phyloP scores from a whole-genome alignment of 2,888 invertebrate species.

The Octonoba sinensis region DNA sequence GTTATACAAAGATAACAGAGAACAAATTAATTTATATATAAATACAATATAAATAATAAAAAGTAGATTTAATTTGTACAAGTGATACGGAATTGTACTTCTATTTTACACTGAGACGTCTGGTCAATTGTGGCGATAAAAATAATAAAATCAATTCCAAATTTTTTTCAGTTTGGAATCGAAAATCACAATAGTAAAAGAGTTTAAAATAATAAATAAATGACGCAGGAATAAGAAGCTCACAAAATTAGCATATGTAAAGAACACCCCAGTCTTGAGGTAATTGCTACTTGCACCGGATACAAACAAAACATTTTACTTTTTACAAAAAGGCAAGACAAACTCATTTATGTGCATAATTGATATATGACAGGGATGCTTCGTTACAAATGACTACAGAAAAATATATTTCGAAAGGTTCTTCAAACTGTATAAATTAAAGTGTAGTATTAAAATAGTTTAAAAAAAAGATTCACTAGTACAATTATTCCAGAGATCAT shows the following conservation, averaged over 20 bases:
- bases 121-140: conserved; percentile 18
- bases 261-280: conserved; percentile 21
- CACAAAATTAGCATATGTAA: conserved; percentile 13
- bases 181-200: conserved; percentile 47
- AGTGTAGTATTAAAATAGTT: too few species aligned
- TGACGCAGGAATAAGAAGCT: conserved; percentile 47
- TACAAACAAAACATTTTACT: conserved; percentile 39
- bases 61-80: conserved; percentile 49
- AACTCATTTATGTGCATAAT: too few species aligned
- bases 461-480: conserved; percentile 41
- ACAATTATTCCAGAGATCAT: conserved; percentile 46
- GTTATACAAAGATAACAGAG: conserved; percentile 46
- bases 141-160: too few species aligned
- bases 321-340: too few species aligned
- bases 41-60: conserved; percentile 61
- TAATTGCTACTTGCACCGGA: conserved; percentile 53
- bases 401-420: conserved; percentile 38
- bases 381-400: conserved; percentile 59
- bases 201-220: conserved; percentile 51
- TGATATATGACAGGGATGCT: neutral
- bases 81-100: conserved; percentile 44
- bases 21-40: conserved; percentile 51
- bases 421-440: too few species aligned
- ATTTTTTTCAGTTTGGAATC: neutral
- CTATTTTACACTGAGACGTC: conserved; percentile 41